Percentiles rank a stretch among this genome's conserved stretches.
These are phyloP conservation scores for Mylabris sibirica DNA, from an alignment of 2,888 invertebrate genomes.

Conservation along the genomic window DNA sequence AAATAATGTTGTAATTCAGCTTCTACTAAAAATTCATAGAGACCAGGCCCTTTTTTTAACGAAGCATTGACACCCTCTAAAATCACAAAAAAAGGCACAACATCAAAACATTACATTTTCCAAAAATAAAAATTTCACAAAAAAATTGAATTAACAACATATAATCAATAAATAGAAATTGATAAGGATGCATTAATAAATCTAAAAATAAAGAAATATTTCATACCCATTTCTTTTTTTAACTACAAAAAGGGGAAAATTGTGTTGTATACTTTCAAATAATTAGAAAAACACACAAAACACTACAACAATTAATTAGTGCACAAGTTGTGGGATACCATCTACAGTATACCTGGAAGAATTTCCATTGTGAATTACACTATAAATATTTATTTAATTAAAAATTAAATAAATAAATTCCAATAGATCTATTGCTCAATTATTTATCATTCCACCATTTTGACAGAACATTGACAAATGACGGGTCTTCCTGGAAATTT, in stretches of 20 bases:
- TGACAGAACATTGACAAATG: constrained; percentile 32
- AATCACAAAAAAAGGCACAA: constrained; percentile 27
- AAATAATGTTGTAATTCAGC: constrained; percentile 95
- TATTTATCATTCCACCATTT: constrained; percentile 36
- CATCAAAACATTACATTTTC: background rate
- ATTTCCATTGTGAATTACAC: constrained; percentile 50
- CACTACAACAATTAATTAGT: constrained; percentile 43
- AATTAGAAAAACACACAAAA: constrained; percentile 34
- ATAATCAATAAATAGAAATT: constrained; percentile 3
- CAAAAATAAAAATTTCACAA: background rate
- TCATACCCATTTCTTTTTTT: constrained; percentile 48
- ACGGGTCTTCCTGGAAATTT: constrained; percentile 1
- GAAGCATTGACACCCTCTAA: constrained; percentile 56
- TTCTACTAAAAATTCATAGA: constrained; percentile 91
- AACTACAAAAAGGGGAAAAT: constrained; percentile 34
- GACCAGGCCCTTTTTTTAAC: constrained; percentile 68
- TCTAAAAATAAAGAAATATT: constrained; percentile 30
- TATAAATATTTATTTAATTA: constrained; percentile 45
- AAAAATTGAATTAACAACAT: constrained; percentile 8
- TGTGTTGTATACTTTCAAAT: constrained; percentile 27
- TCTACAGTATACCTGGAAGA: constrained; percentile 54
- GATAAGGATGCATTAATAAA: constrained; percentile 15
- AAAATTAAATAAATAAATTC: constrained; percentile 49
- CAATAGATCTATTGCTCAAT: constrained; percentile 34
- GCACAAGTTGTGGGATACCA: constrained; percentile 39